Evolutionary conservation across 2,113 vertebrate species (phyloP).

Genomic region (Scortum barcoo): DNA sequence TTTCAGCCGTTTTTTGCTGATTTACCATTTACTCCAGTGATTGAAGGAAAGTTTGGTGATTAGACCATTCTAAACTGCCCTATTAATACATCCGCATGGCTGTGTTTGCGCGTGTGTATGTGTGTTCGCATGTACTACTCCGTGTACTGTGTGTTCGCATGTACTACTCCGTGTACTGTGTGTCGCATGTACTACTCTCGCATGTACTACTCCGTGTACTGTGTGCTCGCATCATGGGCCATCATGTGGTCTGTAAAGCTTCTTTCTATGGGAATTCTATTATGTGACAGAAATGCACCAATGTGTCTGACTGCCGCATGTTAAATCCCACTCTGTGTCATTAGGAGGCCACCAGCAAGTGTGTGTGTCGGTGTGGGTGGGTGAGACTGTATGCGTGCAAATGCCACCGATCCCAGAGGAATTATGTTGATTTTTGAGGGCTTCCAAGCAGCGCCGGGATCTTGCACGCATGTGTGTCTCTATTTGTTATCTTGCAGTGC

Average conservation of each 20-base stretch:
- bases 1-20: constrained; percentile 53
- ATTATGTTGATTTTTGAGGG: constrained; percentile 64
- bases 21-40: constrained; percentile 36
- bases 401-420: constrained; percentile 71
- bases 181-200: too few species aligned
- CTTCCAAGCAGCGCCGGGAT: constrained; percentile 61
- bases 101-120: neutral
- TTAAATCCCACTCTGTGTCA: constrained; percentile 52
- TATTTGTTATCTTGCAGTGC: constrained; percentile 72
- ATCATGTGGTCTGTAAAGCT: constrained; percentile 54
- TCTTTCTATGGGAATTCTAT: constrained; percentile 60
- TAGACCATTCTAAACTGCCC: constrained; percentile 43
- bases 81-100: constrained; percentile 17
- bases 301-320: constrained; percentile 64
- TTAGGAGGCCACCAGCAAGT: constrained; percentile 52
- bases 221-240: too few species aligned
- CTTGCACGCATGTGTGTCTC: constrained; percentile 48
- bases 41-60: constrained; percentile 49
- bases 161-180: too few species aligned
- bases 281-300: constrained; percentile 65
- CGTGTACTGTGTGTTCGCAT: neutral
- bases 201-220: neutral
- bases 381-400: constrained; percentile 46
- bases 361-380: neutral
- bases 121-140: neutral